These are phyloP conservation scores for Melanotaenia parkinsoni DNA, from an alignment of 2,797 vertebrate species.

Conservation along the genomic window DNA sequence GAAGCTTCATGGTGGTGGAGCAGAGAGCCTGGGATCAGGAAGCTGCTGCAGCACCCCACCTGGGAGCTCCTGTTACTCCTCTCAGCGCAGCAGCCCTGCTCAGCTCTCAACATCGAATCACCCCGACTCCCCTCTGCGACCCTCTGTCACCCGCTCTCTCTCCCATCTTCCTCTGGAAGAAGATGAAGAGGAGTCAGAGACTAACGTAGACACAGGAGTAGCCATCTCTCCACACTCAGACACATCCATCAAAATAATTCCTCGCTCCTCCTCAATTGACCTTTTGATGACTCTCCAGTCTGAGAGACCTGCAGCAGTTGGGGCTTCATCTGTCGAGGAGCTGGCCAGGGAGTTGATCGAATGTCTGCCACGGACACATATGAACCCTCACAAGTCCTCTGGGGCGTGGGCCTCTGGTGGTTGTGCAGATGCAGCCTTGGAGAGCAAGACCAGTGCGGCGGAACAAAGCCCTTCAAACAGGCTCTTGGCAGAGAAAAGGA, in stretches of 20 bases:
- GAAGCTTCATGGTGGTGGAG: slow-evolving; percentile 48
- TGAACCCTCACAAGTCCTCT: slow-evolving; percentile 4
- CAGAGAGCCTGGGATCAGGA: slow-evolving; percentile 53
- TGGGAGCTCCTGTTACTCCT: slow-evolving; percentile 74
- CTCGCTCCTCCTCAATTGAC: slow-evolving; percentile 61
- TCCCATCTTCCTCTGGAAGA: slow-evolving; percentile 71
- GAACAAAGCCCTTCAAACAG: slow-evolving; percentile 42
- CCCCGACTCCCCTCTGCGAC: slow-evolving; percentile 49
- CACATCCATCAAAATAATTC: slow-evolving; percentile 21
- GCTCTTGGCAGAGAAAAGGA: slow-evolving; percentile 36
- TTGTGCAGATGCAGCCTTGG: slow-evolving; percentile 20
- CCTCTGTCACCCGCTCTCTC: slow-evolving; percentile 54
- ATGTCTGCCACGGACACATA: slow-evolving; percentile 48
- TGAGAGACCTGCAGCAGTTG: slow-evolving; percentile 45
- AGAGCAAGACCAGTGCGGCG: slow-evolving; percentile 31
- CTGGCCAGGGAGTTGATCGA: slow-evolving; percentile 72
- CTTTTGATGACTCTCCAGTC: slow-evolving; percentile 23
- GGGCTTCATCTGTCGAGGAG: slow-evolving; percentile 60
- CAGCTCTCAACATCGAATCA: slow-evolving; percentile 45
- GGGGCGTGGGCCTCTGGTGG: slow-evolving; percentile 25
- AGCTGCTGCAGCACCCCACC: slow-evolving; percentile 69
- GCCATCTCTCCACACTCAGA: slow-evolving; percentile 42
- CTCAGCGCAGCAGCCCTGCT: slow-evolving; percentile 69
- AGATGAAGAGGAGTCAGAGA: slow-evolving; percentile 80
- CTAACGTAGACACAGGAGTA: slow-evolving; percentile 89